Conservation (phyloP, 2,113 vertebrate species). For the Falcunculus frontatus region DNA sequence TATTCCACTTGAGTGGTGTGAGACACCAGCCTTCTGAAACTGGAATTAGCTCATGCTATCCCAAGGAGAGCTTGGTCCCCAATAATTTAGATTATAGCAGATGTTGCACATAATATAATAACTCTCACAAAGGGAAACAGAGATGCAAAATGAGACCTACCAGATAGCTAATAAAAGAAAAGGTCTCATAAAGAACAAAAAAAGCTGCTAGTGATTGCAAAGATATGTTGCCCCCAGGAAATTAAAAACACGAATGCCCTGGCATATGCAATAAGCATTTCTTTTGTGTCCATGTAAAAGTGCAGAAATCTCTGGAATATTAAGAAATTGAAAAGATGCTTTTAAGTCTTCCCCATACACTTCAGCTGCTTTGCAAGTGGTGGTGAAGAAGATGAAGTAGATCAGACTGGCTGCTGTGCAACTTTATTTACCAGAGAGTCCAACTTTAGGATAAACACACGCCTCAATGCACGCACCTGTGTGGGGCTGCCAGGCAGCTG, state of each 20-base stretch:
- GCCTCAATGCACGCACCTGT: not conserved
- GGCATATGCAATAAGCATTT: not conserved
- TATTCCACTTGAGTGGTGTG: not conserved
- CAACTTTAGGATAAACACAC: not conserved
- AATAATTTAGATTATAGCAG: not conserved
- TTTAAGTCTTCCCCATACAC: not conserved
- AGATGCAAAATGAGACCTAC: not conserved
- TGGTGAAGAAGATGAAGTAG: not conserved
- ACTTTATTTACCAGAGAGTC: not conserved
- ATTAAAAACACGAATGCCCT: slow-evolving; percentile 15
- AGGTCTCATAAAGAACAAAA: not conserved
- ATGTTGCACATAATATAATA: not conserved
- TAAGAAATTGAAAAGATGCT: not conserved
- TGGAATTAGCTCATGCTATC: not conserved
- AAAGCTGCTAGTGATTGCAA: not conserved
- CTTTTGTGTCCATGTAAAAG: not conserved
- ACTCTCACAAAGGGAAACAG: not conserved
- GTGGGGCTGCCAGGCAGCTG: not conserved
- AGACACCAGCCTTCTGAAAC: not conserved
- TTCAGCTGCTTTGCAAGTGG: not conserved
- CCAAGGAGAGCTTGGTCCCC: not conserved
- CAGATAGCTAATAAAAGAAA: slow-evolving; percentile 31
- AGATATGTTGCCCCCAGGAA: slow-evolving; percentile 49
- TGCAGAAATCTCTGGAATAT: not conserved
- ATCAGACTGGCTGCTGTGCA: not conserved